Conservation (phyloP, 2,888 invertebrate genomes). For the Pycnomerus fuliginosus region DNA sequence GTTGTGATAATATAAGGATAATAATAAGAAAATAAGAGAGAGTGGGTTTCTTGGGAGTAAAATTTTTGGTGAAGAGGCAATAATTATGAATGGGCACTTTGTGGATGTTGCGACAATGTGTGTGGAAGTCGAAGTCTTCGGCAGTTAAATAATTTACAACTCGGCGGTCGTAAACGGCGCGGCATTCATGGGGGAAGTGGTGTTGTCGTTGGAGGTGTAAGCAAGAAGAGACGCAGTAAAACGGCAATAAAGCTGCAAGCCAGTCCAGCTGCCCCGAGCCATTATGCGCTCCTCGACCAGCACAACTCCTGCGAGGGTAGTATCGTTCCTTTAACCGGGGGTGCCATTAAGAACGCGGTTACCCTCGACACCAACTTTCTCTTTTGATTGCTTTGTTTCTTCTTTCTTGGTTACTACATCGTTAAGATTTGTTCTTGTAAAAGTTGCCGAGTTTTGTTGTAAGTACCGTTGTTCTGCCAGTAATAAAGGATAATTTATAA, state of each 20-base stretch:
- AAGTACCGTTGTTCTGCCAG: slow-evolving; percentile 37
- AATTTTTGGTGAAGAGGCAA: background rate
- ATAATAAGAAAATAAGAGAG: no score
- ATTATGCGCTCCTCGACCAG: slow-evolving; percentile 34
- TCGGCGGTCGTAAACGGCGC: slow-evolving; percentile 11
- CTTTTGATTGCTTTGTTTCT: slow-evolving; percentile 41
- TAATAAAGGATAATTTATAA: slow-evolving; percentile 42
- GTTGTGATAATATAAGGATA: no score
- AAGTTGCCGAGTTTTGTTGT: slow-evolving; percentile 34
- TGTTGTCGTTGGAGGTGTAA: slow-evolving; percentile 24
- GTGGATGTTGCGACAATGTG: no score
- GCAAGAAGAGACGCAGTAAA: slow-evolving; percentile 29
- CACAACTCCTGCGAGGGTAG: slow-evolving; percentile 34
- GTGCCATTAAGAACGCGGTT: slow-evolving; percentile 39
- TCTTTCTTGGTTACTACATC: slow-evolving; percentile 37
- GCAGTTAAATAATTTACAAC: slow-evolving; percentile 21
- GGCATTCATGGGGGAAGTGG: slow-evolving; percentile 17
- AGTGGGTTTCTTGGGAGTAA: no score
- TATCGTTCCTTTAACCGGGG: slow-evolving; percentile 37
- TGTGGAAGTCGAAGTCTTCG: no score
- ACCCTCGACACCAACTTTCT: slow-evolving; percentile 38
- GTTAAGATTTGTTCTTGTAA: slow-evolving; percentile 37
- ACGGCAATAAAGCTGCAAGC: slow-evolving; percentile 31
- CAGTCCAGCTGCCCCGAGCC: slow-evolving; percentile 25
- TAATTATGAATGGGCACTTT: background rate